Evolutionary conservation across 2,113 vertebrate species (phyloP), one percentile per base, ranked within the genome.

Genomic region (Actenoides hombroni): DNA sequence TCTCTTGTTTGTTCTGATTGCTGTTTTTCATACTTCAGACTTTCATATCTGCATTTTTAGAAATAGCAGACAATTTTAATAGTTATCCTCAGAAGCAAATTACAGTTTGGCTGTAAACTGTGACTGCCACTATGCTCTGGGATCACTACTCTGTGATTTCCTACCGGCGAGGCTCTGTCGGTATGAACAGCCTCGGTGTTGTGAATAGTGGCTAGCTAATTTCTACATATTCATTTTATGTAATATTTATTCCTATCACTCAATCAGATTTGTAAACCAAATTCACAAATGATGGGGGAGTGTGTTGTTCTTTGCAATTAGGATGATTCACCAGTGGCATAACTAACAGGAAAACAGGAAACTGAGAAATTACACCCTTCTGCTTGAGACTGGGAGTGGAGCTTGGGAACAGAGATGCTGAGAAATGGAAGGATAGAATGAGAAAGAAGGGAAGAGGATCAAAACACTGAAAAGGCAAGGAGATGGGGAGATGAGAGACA

Each of bases 251-350:
- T 88, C 76, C 76, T 81, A 59, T 76, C 64, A 23, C 46, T 94
- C 91, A 35, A 65, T 79, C 69, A 46, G 69, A 92, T 93, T 88
- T 95, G 94, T 92, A 86, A 95, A 83, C 77, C 90, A 96, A 96
- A 96, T 92, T 86, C 59, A 79, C 74, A 89, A 85, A 94, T 95
- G 77, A 91, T 61, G 46, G 63, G 60, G 84, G 88, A 88, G 23
- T 40, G 2, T 53, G 68, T 60, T 90, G 24, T 60, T n/a, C 88
- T 64, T 92, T 74, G 92, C 94, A 96, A 88, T 96, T 97, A 90
- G 46, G 37, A 7, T 90, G 93, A 94, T 96, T 96, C 90, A 96
- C 16, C 76, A 74, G 82, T 74, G 64, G 85, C 64, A 68, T 83
- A 88, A 75, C 60, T 89, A 71, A 93, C 35, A 77, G 63, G 54